Evolutionary conservation across 1,140 invertebrate species (phyloP), one percentile per base, ranked within the genome.

Genomic region (Nephotettix cincticeps): DNA sequence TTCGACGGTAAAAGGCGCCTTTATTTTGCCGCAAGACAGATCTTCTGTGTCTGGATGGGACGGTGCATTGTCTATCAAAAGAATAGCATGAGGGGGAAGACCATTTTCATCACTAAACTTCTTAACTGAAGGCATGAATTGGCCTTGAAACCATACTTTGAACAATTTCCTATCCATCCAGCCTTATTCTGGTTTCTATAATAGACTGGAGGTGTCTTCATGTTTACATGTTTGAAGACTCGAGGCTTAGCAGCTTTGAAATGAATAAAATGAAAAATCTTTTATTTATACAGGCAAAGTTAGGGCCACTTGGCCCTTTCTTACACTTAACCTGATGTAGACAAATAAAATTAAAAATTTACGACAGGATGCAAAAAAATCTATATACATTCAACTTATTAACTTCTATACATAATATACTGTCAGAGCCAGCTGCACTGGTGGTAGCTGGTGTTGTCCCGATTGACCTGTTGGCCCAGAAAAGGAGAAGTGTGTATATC

Each of bases 1-100:
- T 85, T 84, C 27, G 80, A 74, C 36, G 83, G 81, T 28, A 84
- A 72, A 75, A 81, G 84, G 21, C 77, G 75, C 1, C 81, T 68
- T 69, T 19, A 83, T 79, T 73, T 79, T 75, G 56, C 75, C 75
- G 1, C 47, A 19, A 4, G 25, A 56, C n/a, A 73, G 36, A 1
- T 47, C 43, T 1, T 61, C 54, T 13, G 1, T 19, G 47, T 23
- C n/a, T 17, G 68, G 70, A 73, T 76, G 68, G 23, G 28, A 14
- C 2, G 61, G 63, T n/a, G 68, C 54, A 72, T 77, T 78, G 28
- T 77, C 75, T 14, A 76, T 64, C 25, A 76, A 58, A 1, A 77
- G 63, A 30, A 75, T 30, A 25, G 73, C 76, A 70, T 72, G 71
- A 1, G 61, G 0, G 11, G 75, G 68, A 3, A 77, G 30, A 17